phyloP scores from a whole-genome alignment of 2,888 invertebrate species.

The Tanypteryx hageni region DNA sequence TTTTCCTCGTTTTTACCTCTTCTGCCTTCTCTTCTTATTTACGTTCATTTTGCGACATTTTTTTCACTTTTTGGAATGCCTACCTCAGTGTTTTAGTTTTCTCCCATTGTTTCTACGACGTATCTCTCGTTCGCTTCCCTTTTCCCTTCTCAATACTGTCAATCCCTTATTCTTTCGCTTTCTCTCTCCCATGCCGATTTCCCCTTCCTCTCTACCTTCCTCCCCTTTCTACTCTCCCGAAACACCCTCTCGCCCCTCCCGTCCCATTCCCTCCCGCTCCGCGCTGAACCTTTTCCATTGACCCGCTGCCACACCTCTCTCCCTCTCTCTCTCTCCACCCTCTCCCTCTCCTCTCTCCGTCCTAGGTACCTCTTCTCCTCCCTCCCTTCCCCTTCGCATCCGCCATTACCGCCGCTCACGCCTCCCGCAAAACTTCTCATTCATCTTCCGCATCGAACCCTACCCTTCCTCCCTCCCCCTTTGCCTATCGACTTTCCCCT shows the following conservation, averaged over 20 bases:
- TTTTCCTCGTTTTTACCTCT: no score
- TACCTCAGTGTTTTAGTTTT: neutral
- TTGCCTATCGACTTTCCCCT: neutral
- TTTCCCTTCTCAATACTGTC: neutral
- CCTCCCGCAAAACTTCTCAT: constrained; percentile 37
- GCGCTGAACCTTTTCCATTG: neutral
- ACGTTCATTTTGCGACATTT: neutral
- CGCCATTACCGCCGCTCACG: neutral
- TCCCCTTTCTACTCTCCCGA: neutral
- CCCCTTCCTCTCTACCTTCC: neutral
- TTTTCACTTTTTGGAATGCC: neutral
- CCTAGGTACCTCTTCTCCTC: neutral
- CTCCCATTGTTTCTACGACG: neutral
- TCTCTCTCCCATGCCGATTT: neutral
- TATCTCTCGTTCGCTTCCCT: neutral
- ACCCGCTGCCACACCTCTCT: constrained; percentile 27
- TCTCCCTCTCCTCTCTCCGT: neutral
- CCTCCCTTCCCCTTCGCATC: neutral
- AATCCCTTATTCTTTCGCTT: neutral
- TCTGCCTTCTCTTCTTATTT: neutral
- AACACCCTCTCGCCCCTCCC: neutral
- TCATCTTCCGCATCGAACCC: neutral
- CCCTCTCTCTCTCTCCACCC: neutral
- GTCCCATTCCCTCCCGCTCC: neutral
- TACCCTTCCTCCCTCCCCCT: neutral